Conservation (phyloP, 2,113 vertebrate species). For the Carassius gibelio region DNA sequence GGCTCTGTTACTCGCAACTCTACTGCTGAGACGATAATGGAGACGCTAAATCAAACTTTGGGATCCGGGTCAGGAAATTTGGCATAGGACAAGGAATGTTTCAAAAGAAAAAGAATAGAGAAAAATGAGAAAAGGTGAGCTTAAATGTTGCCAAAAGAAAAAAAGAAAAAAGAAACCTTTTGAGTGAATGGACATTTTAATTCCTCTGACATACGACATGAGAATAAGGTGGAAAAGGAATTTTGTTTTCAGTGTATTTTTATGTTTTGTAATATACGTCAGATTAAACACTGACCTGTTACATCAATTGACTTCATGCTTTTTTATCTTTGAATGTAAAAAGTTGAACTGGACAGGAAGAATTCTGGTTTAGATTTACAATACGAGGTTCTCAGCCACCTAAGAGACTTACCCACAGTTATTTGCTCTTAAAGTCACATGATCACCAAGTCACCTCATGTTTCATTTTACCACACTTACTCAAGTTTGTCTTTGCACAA, state of each 20-base stretch:
- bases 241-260: constrained; percentile 32
- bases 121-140: constrained; percentile 30
- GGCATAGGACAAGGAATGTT: constrained; percentile 8
- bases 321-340: constrained; percentile 56
- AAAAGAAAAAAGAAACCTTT: constrained; percentile 36
- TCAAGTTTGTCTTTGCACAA: constrained; percentile 37
- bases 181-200: constrained; percentile 44
- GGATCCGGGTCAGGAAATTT: neutral
- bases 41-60: constrained; percentile 35
- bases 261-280: constrained; percentile 49
- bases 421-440: constrained; percentile 16
- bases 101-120: neutral
- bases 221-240: neutral
- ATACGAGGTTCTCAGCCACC: constrained; percentile 30
- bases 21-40: constrained; percentile 85
- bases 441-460: constrained; percentile 17
- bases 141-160: constrained; percentile 48
- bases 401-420: constrained; percentile 18
- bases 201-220: constrained; percentile 37
- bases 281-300: constrained; percentile 26
- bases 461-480: constrained; percentile 38
- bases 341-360: constrained; percentile 15
- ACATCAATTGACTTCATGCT: constrained; percentile 24
- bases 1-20: constrained; percentile 70
- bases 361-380: constrained; percentile 23